Conservation (phyloP, 2,113 vertebrate genomes). For the Prinia subflava region DNA sequence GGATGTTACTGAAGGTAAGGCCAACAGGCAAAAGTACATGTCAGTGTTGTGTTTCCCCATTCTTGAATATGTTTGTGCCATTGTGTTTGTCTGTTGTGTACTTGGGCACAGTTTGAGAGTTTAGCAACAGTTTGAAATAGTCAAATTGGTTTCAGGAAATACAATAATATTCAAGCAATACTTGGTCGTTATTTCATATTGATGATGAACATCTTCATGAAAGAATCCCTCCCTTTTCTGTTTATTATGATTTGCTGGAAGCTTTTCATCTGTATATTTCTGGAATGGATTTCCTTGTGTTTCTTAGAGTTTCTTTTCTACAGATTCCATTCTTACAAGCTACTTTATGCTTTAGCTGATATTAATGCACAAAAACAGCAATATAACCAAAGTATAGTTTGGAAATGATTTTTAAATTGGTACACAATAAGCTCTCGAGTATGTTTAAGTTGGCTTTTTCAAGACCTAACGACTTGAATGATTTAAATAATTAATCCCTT, state of each 20-base stretch:
- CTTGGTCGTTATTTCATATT: background rate
- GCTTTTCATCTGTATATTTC: background rate
- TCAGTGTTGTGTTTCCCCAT: background rate
- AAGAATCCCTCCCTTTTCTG: background rate
- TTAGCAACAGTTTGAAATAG: background rate
- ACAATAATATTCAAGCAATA: background rate
- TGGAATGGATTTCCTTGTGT: background rate
- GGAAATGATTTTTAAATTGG: background rate
- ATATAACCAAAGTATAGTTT: background rate
- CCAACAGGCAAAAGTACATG: background rate
- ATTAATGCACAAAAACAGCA: background rate
- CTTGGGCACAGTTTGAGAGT: background rate
- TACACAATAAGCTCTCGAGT: background rate
- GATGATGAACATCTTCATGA: background rate
- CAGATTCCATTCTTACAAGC: background rate
- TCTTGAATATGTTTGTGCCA: background rate
- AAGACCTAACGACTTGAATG: background rate
- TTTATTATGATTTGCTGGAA: background rate
- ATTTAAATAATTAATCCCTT: background rate
- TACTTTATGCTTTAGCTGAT: background rate
- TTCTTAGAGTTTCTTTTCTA: background rate
- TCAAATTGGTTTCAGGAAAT: background rate
- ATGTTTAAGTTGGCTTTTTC: background rate
- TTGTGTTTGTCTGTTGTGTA: background rate
- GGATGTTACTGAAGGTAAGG: slow-evolving; percentile 75